Conservation (phyloP, 2,888 invertebrate genomes). For the Hydroisotoma schaefferi region DNA sequence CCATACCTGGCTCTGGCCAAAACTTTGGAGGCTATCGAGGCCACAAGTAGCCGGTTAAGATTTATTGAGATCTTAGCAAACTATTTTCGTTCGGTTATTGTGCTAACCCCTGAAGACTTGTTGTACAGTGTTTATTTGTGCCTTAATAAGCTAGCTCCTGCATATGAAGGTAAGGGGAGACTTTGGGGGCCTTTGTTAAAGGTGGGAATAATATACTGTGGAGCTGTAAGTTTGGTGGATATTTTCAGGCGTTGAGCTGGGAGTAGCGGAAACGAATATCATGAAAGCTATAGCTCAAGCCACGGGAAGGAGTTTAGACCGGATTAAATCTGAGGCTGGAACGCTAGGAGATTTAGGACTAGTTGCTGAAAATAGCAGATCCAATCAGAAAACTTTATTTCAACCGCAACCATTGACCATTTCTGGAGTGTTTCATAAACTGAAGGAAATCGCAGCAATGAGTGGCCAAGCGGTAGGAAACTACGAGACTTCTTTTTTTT, state of each 20-base stretch:
- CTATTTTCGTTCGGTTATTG: conserved; percentile 85
- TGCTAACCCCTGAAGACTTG: conserved; percentile 82
- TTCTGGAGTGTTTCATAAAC: conserved; percentile 70
- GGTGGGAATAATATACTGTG: not conserved
- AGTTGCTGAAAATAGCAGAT: conserved; percentile 80
- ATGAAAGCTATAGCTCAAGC: conserved; percentile 91
- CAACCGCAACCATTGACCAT: conserved; percentile 74
- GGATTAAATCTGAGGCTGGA: conserved; percentile 71
- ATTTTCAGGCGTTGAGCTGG: conserved; percentile 67
- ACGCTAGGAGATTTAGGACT: conserved; percentile 82
- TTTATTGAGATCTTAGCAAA: conserved; percentile 89
- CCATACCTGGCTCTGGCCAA: conserved; percentile 89
- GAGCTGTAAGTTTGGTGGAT: not conserved
- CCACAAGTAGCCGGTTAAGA: conserved; percentile 75
- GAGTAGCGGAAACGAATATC: conserved; percentile 89
- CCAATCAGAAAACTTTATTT: conserved; percentile 83
- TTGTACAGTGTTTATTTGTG: conserved; percentile 87
- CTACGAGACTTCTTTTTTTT: not conserved
- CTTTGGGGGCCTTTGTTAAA: not conserved
- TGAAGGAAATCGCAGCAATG: conserved; percentile 82
- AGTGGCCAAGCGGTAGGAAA: conserved; percentile 67
- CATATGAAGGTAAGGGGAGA: conserved; percentile 71
- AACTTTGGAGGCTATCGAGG: conserved; percentile 87
- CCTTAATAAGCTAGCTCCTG: conserved; percentile 92
- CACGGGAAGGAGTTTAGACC: conserved; percentile 77